A percentile compares a stretch with the other conserved stretches of the same genome.
Conservation (phyloP, 64 coral and sea anemone genomes). For the Dendrophyllia cribrosa region DNA sequence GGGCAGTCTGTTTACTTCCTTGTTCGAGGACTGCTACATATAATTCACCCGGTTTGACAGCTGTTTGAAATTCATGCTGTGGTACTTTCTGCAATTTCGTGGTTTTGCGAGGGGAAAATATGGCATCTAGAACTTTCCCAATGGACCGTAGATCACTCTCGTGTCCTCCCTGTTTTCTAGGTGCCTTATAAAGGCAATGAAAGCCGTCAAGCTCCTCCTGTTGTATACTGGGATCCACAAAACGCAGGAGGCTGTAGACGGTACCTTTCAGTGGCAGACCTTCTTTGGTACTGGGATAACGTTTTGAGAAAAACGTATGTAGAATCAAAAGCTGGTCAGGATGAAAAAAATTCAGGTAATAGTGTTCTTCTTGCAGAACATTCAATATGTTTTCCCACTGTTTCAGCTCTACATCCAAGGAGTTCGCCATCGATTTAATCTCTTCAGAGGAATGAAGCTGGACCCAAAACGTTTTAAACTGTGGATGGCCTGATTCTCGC, state of each 20-base stretch:
- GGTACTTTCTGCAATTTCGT: conserved; percentile 8
- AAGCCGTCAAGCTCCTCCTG: conserved; percentile 36
- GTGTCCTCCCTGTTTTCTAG: conserved; percentile 27
- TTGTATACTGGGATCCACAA: conserved; percentile 61
- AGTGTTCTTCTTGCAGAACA: conserved; percentile 51
- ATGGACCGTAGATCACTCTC: conserved; percentile 57
- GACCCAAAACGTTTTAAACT: conserved; percentile 48
- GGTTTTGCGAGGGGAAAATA: conserved; percentile 42
- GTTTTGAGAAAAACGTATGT: neutral
- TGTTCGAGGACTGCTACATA: conserved; percentile 88
- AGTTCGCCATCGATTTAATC: conserved; percentile 34
- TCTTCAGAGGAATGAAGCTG: conserved; percentile 50
- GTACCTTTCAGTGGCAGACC: neutral
- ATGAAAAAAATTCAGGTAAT: conserved; percentile 89
- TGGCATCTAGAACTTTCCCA: conserved; percentile 47
- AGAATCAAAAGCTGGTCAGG: conserved; percentile 78
- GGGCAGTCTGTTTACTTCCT: conserved; percentile 72
- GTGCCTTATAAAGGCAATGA: conserved; percentile 34
- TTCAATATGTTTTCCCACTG: conserved; percentile 53
- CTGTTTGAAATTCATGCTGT: conserved; percentile 37
- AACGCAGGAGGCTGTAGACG: conserved; percentile 66
- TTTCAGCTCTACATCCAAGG: conserved; percentile 12
- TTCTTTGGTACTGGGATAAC: conserved; percentile 17
- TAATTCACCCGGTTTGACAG: conserved; percentile 76
- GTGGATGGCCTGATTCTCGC: conserved; percentile 69